Evolutionary conservation across 2,113 vertebrate species (phyloP), one percentile per base, ranked within the genome.

Genomic region (Mugil cephalus): DNA sequence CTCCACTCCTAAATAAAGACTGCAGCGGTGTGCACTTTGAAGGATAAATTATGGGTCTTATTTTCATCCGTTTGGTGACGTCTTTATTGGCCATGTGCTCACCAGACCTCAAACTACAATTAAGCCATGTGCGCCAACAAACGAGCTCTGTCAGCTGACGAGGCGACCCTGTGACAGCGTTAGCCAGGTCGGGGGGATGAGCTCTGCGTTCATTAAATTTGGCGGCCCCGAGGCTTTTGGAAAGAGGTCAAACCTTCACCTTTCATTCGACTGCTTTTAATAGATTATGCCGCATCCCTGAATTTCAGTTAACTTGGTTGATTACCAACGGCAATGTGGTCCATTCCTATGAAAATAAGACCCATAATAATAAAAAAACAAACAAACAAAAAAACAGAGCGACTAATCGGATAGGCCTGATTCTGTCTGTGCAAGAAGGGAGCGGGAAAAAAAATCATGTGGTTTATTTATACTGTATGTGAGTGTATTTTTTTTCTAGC

Each of bases 401-500:
- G 1, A 42, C n/a, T n/a, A n/a, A n/a, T 42, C 21, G 6, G 67
- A 40, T 48, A 67, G 24, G 3, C 13, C 6, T 69, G 40, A 68
- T 8, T 70, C 34, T 61, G 12, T 46, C 39, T 69, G 21, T 61
- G 2, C 53, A n/a, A 51, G 42, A 56, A 35, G 24, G 55, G n/a
- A 65, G 8, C 3, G 10, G 19, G 42, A 34, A 19, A 59, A 42
- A 35, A 24, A 30, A 30, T 13, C 6, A 1, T 38, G 35, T 4
- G 21, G 30, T 71, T 74, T 67, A 59, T 74, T 64, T 74, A 38
- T 52, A 48, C 15, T 61, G 10, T 70, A n/a, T 35, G 10, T 62
- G 47, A 53, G 14, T 59, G 34, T 79, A 36, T 53, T 81, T 68
- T 30, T n/a, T 30, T 61, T 80, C 63, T 39, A 46, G 58, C 43